A percentile compares a stretch with the other conserved stretches of the same genome.
phyloP scores from a whole-genome alignment of 2,888 invertebrate species.

The Limnephilus rhombicus region DNA sequence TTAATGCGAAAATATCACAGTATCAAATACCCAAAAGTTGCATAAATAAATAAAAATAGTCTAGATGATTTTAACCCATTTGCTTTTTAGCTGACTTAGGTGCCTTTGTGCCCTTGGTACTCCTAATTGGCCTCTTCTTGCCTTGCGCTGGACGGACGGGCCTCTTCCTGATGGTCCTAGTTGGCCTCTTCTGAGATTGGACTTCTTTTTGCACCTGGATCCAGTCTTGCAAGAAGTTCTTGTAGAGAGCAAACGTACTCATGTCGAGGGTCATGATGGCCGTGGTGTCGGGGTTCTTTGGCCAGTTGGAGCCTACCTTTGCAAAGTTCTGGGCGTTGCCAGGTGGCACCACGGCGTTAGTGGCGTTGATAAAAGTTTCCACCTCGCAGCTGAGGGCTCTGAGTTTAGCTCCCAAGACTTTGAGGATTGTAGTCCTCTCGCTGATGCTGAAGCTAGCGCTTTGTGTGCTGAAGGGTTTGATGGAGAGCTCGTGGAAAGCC shows the following conservation, averaged over 20 bases:
- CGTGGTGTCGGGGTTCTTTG: slow-evolving; percentile 75
- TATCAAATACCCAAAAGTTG: slow-evolving; percentile 74
- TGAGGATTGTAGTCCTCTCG: slow-evolving; percentile 73
- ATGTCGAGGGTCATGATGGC: slow-evolving; percentile 79
- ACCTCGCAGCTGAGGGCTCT: slow-evolving; percentile 78
- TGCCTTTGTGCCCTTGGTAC: slow-evolving; percentile 20
- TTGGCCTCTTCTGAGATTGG: slow-evolving; percentile 55
- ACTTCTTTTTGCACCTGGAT: slow-evolving; percentile 74
- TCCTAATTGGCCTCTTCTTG: slow-evolving; percentile 54
- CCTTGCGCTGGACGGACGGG: slow-evolving; percentile 17
- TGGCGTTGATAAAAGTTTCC: slow-evolving; percentile 76
- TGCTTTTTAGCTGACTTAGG: slow-evolving; percentile 21
- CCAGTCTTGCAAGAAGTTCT: slow-evolving; percentile 80
- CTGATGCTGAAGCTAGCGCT: slow-evolving; percentile 74
- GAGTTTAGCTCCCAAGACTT: slow-evolving; percentile 72
- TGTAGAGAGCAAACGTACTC: slow-evolving; percentile 79
- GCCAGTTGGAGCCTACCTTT: slow-evolving; percentile 71
- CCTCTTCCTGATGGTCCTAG: slow-evolving; percentile 12
- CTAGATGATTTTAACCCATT: neutral
- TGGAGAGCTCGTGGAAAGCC: slow-evolving; percentile 73
- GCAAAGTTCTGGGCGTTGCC: slow-evolving; percentile 68
- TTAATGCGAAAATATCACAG: slow-evolving; percentile 74
- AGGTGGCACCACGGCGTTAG: slow-evolving; percentile 73
- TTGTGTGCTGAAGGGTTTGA: slow-evolving; percentile 70
- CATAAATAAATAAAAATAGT: slow-evolving; percentile 23